Evolutionary conservation across 2,797 vertebrate genomes (phyloP).

Genomic region (Etheostoma nigrum): DNA sequence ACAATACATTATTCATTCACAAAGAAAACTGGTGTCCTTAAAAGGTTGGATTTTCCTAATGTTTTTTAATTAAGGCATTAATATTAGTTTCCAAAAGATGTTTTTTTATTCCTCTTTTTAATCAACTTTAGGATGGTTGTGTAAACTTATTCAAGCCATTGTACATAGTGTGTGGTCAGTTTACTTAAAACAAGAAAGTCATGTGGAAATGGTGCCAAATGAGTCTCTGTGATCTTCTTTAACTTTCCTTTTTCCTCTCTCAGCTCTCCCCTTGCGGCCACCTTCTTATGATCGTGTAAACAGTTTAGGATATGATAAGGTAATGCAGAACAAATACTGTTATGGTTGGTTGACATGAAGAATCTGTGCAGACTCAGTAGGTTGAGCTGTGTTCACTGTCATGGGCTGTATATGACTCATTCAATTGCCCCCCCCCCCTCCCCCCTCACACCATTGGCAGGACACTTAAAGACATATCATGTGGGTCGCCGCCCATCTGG

Average conservation of each 20-base stretch:
- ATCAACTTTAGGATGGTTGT: no score
- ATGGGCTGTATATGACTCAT: slow-evolving; percentile 36
- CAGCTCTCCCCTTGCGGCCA: background rate
- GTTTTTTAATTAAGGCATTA: no score
- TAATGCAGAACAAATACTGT: background rate
- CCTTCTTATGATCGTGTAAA: slow-evolving; percentile 8
- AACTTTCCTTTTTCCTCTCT: background rate
- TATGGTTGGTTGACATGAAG: slow-evolving; percentile 23
- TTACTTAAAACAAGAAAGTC: background rate
- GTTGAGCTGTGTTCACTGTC: slow-evolving; percentile 39
- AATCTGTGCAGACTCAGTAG: slow-evolving; percentile 28
- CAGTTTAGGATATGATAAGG: slow-evolving; percentile 17
- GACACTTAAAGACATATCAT: slow-evolving; percentile 75
- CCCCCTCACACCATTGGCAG: slow-evolving; percentile 51
- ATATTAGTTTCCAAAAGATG: no score
- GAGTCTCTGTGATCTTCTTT: background rate
- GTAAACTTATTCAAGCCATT: no score
- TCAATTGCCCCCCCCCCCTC: slow-evolving; percentile 47
- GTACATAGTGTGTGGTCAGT: background rate
- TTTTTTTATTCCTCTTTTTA: no score
- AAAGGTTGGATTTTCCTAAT: no score
- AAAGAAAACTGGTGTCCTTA: no score
- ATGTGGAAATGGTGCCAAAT: background rate
- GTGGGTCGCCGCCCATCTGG: slow-evolving; percentile 74
- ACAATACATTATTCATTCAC: no score